Evolutionary conservation across 2,888 invertebrate species (phyloP), one percentile per base, ranked within the genome.

Genomic region (Ichneumoninae sp.): DNA sequence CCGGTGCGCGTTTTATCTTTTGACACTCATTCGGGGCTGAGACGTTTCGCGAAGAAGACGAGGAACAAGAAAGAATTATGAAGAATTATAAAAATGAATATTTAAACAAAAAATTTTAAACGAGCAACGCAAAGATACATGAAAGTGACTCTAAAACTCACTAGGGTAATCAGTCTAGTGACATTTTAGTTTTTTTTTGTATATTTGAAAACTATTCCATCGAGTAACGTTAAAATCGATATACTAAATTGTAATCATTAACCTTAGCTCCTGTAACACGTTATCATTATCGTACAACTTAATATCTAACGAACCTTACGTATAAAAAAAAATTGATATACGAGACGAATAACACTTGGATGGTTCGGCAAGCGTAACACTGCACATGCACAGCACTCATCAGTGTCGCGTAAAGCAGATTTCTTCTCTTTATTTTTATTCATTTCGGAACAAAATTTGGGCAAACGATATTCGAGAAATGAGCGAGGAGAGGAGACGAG

Each of bases 371-470:
- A 74, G 74, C 78, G 76, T 70, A 83, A 80, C 57, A 75, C 75
- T 75, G 83, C 80, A 87, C 83, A 80, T 83, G 86, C 83, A 86
- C 88, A 86, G 80, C 83, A 81, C 83, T 74, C 57, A 26, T 83
- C 85, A 77, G 70, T 81, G 81, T 87, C 84, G 77, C 79, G 71
- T 54, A 36, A 63, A 65, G 75, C 26, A 54, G 54, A 69, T 80
- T 86, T 66, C 65, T 70, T 52, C 71, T 44, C 52, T 54, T 54
- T 3, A 19, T 22, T 13, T 57, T 30, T 30, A 44, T 16, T 44
- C 3, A 44, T 60, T 68, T 36, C 57, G 16, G 47, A 80, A n/a
- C 3, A 19, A 26, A 13, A 10, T 74, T 60, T 50, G 22, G 66
- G 6, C 26, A 44, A 63, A 57, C 8, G 13, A 50, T 70, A 63